Base-by-base conservation (phyloP, 2,888 invertebrate species). In the Ichneumon xanthorius region DNA sequence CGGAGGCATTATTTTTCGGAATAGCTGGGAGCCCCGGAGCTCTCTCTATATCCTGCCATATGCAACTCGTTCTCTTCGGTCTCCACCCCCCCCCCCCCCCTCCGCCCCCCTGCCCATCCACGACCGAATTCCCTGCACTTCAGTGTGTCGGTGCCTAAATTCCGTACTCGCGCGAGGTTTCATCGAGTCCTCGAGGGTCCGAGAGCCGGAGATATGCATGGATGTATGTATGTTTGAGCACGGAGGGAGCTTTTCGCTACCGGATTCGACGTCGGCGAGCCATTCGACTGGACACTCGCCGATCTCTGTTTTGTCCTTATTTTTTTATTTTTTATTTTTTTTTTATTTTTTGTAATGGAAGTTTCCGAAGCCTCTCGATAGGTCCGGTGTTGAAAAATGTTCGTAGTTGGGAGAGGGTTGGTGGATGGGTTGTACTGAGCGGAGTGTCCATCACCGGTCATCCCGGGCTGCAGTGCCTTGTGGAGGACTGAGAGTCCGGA, bases 1-100 rank as follows among this genome's bases (percentile, higher is more conserved):
- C 88, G 87, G 83, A 88, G 88, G 87, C 88, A 88, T 89, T 88
- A 88, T 88, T 88, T 88, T 88, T 87, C 83, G 73, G 71, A 79
- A 84, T 76, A 82, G 58, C 81, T 78, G 80, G 63, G 79, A 82
- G 75, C 76, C 72, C 63, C 79, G 78, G 71, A 50, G 30, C 61
- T 71, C 67, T 45, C 37, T 26, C 7, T 19, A 68, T 50, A 30
- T 19, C 19, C n/a, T 37, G 50, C 26, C 63, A 68, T 70, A 73
- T 82, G 78, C 82, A 65, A 11, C 58, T 22, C 53, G 19, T 9
- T 61, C 22, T 30, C 30, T 30, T 37, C 19, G 5, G 4, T 9
- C 11, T 40, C 40, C 9, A 11, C 0, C 37, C 5, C 37, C 37
- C 37, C 37, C 65, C 63, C 50, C 67, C 61, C 82, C 70, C 48